Conservation (phyloP, 2,113 vertebrate genomes). For the Clupea harengus region DNA sequence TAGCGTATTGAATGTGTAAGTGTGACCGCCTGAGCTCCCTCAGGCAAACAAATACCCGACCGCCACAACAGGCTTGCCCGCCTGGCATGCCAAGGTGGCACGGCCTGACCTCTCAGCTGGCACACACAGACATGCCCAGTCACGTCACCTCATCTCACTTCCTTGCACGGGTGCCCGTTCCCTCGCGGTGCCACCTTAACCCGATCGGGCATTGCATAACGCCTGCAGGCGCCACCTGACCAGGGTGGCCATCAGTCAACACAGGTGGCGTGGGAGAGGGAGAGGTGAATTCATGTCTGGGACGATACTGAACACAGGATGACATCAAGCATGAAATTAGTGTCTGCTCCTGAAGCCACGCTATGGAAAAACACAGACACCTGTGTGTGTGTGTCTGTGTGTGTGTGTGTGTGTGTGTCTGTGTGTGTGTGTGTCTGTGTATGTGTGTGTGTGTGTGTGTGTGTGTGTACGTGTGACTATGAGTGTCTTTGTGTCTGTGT, state of each 20-base stretch:
- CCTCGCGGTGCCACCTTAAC: neutral
- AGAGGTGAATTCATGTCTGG: neutral
- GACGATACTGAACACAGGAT: neutral
- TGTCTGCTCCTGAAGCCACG: neutral
- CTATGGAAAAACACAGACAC: neutral
- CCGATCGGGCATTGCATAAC: neutral
- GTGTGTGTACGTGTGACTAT: neutral
- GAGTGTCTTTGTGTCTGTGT: neutral
- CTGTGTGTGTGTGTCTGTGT: neutral
- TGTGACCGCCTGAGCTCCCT: conserved; percentile 31
- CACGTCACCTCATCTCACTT: neutral
- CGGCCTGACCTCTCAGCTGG: neutral
- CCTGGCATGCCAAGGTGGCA: neutral
- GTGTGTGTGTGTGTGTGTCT: neutral
- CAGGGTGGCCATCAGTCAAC: neutral
- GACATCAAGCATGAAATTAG: neutral
- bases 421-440: neutral
- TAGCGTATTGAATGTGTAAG: conserved; percentile 35
- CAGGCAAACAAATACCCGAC: conserved; percentile 35
- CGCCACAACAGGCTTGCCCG: neutral
- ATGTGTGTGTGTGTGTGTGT: neutral
- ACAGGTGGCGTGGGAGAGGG: neutral
- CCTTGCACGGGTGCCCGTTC: neutral
- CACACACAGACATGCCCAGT: neutral
- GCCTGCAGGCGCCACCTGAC: neutral